Conservation (phyloP, 2,113 vertebrate genomes). For the Probosciger aterrimus region DNA sequence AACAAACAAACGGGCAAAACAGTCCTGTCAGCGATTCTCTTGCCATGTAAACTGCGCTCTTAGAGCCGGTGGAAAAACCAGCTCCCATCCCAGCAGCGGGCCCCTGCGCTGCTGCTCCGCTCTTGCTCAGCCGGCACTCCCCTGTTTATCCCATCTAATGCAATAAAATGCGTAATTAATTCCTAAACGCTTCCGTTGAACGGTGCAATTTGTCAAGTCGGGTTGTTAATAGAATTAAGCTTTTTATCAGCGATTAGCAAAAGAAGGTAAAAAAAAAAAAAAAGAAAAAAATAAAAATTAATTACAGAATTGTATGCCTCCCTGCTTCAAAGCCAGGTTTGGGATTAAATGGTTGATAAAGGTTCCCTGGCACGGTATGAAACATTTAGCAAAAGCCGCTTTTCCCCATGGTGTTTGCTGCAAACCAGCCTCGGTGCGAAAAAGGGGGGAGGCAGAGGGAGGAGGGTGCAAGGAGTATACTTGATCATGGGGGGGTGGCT, state of each 20-base stretch:
- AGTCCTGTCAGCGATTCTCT: slow-evolving; percentile 27
- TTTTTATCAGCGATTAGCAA: slow-evolving; percentile 88
- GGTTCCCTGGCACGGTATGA: slow-evolving; percentile 78
- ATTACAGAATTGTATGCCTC: slow-evolving; percentile 84
- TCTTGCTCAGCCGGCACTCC: slow-evolving; percentile 45
- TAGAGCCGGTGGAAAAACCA: neutral
- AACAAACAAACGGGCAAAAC: slow-evolving; percentile 57
- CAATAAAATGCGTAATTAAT: slow-evolving; percentile 89
- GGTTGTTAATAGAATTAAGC: slow-evolving; percentile 88
- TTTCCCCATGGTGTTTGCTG: slow-evolving; percentile 63
- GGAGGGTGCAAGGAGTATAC: neutral
- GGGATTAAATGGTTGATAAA: slow-evolving; percentile 85
- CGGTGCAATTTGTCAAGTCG: slow-evolving; percentile 85
- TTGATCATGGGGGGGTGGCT: neutral
- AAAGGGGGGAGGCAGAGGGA: neutral
- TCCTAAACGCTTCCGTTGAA: slow-evolving; percentile 84
- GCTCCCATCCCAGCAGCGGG: neutral
- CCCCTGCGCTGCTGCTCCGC: slow-evolving; percentile 41
- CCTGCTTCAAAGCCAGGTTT: slow-evolving; percentile 85
- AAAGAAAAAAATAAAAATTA: slow-evolving; percentile 70
- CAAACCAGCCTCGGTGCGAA: slow-evolving; percentile 49
- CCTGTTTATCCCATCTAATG: slow-evolving; percentile 83
- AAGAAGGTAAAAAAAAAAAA: slow-evolving; percentile 79
- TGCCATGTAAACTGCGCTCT: neutral
- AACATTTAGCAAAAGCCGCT: slow-evolving; percentile 77